These are phyloP conservation scores for Drosophila niveifrons DNA, from an alignment of 2,888 invertebrate species.

Conservation along the genomic window DNA sequence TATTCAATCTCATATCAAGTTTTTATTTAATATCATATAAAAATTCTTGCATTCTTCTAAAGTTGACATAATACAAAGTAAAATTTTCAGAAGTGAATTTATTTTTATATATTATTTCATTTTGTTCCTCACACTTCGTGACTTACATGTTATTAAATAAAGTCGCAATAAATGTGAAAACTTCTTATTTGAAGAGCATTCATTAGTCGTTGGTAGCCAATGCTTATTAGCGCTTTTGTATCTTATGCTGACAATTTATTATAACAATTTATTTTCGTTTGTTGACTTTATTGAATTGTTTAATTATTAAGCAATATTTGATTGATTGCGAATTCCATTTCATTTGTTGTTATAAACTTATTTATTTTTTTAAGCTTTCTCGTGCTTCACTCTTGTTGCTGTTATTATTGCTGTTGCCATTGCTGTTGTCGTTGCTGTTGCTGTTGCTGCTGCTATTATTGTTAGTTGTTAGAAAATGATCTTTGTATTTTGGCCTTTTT, in stretches of 20 bases:
- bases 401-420: slow-evolving; percentile 18
- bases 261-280: slow-evolving; percentile 65
- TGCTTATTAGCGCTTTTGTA: slow-evolving; percentile 45
- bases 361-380: slow-evolving; percentile 70
- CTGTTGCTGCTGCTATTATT: slow-evolving; percentile 29
- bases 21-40: no score
- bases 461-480: slow-evolving; percentile 54
- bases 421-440: slow-evolving; percentile 28
- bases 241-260: slow-evolving; percentile 64
- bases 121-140: neutral
- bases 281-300: slow-evolving; percentile 79
- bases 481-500: slow-evolving; percentile 43
- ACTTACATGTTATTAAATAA: neutral
- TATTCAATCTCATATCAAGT: no score
- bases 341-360: slow-evolving; percentile 62
- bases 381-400: slow-evolving; percentile 29
- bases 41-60: no score
- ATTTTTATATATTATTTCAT: neutral
- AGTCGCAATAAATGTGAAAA: neutral
- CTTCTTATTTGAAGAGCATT: slow-evolving; percentile 27
- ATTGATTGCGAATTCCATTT: slow-evolving; percentile 77
- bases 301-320: slow-evolving; percentile 79
- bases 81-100: neutral
- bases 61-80: no score
- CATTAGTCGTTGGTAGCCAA: slow-evolving; percentile 7